phyloP scores from a whole-genome alignment of 2,113 vertebrate genomes.

The Laterallus jamaicensis region DNA sequence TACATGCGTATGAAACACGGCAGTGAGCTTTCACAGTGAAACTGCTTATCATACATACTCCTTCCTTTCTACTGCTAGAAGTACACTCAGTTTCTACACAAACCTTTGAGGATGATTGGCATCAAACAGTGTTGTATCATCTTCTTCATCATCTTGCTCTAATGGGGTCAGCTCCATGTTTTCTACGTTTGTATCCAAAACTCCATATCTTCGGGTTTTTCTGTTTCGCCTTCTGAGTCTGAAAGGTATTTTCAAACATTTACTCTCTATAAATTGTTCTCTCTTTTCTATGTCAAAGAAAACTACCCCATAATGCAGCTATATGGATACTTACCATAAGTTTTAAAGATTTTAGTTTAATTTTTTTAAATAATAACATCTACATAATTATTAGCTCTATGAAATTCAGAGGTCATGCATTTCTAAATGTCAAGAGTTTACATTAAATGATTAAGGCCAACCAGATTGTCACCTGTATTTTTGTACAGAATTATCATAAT shows the following conservation, averaged over 20 bases:
- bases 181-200: constrained; percentile 82
- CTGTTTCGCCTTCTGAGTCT: constrained; percentile 78
- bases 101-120: constrained; percentile 79
- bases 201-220: constrained; percentile 79
- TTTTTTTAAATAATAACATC: neutral
- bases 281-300: neutral
- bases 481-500: neutral
- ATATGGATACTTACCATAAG: neutral
- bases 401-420: neutral
- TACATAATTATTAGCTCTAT: neutral
- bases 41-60: neutral
- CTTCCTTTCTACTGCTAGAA: neutral
- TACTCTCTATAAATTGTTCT: neutral
- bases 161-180: constrained; percentile 82
- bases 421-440: neutral
- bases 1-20: constrained; percentile 32
- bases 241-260: constrained; percentile 33
- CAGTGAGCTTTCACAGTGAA: constrained; percentile 15
- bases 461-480: neutral
- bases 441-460: rapidly evolving
- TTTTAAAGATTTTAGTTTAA: neutral
- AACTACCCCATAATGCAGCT: neutral
- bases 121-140: constrained; percentile 81
- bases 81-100: neutral
- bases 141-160: constrained; percentile 82